These are phyloP conservation scores for Tetramorium bicarinatum DNA, from an alignment of 2,888 invertebrate species.

Conservation along the genomic window DNA sequence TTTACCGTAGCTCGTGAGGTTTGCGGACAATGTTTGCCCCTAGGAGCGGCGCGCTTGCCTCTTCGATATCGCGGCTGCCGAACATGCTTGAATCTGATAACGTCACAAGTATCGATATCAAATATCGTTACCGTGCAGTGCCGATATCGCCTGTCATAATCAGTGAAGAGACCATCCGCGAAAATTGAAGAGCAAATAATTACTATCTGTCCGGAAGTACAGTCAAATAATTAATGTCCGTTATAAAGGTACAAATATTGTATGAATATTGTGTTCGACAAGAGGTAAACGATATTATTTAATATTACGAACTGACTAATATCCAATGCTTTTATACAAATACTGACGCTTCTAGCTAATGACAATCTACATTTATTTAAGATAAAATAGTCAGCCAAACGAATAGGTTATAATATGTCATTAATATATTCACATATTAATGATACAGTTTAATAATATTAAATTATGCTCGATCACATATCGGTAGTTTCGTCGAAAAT, in stretches of 20 bases:
- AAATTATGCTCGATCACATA: neutral
- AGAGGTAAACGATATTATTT: neutral
- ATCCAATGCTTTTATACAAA: neutral
- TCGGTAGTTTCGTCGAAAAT: neutral
- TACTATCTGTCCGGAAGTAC: neutral
- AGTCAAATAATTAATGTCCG: neutral
- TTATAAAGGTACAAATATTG: neutral
- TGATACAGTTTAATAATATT: neutral
- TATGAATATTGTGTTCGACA: neutral
- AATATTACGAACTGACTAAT: neutral
- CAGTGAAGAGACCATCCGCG: neutral
- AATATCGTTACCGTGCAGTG: neutral
- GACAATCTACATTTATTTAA: neutral
- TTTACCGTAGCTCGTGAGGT: conserved; percentile 52
- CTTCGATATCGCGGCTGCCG: conserved; percentile 32
- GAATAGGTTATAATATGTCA: neutral
- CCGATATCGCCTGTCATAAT: conserved; percentile 26
- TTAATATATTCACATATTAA: neutral
- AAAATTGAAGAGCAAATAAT: conserved; percentile 1
- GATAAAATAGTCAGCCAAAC: neutral
- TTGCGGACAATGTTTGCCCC: conserved; percentile 52
- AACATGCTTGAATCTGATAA: conserved; percentile 44
- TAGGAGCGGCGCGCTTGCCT: conserved; percentile 40
- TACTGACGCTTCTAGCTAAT: neutral
- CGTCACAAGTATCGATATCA: conserved; percentile 22